Percentiles rank a stretch among this genome's conserved stretches.
Conservation (phyloP, 2,797 vertebrate genomes). For the Arnoldichthys spilopterus region DNA sequence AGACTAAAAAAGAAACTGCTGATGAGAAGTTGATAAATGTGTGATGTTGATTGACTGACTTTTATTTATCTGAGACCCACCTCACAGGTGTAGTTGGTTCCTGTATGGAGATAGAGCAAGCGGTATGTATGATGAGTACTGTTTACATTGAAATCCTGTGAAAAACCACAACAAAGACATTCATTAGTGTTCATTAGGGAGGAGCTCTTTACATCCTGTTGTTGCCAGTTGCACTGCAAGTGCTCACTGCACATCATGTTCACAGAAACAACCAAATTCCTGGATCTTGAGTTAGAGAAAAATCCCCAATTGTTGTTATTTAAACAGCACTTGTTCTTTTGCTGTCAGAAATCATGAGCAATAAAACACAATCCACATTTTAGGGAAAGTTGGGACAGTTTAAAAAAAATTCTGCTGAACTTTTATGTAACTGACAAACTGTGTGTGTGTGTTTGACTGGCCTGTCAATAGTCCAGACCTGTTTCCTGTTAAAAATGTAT, state of each 20-base stretch:
- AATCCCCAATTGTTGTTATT: not conserved
- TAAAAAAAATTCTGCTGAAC: too few species aligned
- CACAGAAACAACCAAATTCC: not conserved
- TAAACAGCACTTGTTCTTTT: not conserved
- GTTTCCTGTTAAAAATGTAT: too few species aligned
- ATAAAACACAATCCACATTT: too few species aligned
- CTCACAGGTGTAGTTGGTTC: conserved; percentile 78
- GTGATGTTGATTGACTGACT: not conserved
- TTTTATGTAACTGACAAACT: too few species aligned
- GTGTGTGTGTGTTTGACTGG: too few species aligned
- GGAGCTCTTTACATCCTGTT: not conserved
- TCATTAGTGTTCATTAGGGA: too few species aligned
- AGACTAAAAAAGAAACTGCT: not conserved
- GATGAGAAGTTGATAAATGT: not conserved
- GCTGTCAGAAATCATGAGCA: not conserved
- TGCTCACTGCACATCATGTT: not conserved
- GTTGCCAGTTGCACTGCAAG: not conserved
- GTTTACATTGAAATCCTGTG: conserved; percentile 68
- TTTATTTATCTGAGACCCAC: conserved; percentile 60
- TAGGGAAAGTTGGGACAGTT: too few species aligned
- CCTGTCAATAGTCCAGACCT: too few species aligned
- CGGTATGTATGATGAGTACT: conserved; percentile 72
- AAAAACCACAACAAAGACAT: conserved; percentile 15
- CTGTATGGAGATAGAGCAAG: conserved; percentile 68
- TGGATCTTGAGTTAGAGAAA: not conserved